Evolutionary conservation across 2,113 vertebrate genomes (phyloP), one percentile per base, ranked within the genome.

Genomic region (Oceanodroma tethys): DNA sequence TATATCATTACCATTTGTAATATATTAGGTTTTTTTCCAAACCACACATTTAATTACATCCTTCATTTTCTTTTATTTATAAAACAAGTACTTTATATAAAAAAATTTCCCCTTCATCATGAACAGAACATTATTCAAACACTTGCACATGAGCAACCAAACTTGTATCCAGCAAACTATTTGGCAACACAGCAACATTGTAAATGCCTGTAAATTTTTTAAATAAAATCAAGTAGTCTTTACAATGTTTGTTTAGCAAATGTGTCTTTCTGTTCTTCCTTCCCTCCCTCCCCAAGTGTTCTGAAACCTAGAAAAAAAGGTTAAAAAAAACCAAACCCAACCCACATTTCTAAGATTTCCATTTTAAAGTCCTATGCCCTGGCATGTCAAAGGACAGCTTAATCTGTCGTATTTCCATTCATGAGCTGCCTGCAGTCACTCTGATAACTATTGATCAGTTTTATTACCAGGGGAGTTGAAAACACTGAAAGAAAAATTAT

Each of bases 31-130:
- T 45, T 90, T 95, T 97, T 94, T 89, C 92, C 94, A 96, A 97
- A 97, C 93, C 97, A 98, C 96, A 97, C 96, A 94, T 97, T 97
- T 97, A 97, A 93, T 96, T 98, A 97, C 97, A 97, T 94, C 97
- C 97, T 98, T 98, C 96, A 95, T 97, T 97, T 97, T 97, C 96
- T 98, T 98, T 98, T 97, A 98, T 98, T 98, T 98, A 98, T 98
- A 98, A 98, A 98, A 98, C 98, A 98, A 97, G 94, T 96, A 95
- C 94, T 98, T 95, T 88, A 97, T 98, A 97, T 98, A 98, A 98
- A 98, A 98, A 98, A 98, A 97, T 94, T 91, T 98, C 95, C 96
- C 97, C 97, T 97, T 97, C 90, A 90, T 97, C 95, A 82, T 93
- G 95, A 96, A 98, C 97, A 97, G 96, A 96, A 97, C 80, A 87